These are phyloP conservation scores for Sardina pilchardus DNA, from an alignment of 2,113 vertebrate species.

Conservation along the genomic window DNA sequence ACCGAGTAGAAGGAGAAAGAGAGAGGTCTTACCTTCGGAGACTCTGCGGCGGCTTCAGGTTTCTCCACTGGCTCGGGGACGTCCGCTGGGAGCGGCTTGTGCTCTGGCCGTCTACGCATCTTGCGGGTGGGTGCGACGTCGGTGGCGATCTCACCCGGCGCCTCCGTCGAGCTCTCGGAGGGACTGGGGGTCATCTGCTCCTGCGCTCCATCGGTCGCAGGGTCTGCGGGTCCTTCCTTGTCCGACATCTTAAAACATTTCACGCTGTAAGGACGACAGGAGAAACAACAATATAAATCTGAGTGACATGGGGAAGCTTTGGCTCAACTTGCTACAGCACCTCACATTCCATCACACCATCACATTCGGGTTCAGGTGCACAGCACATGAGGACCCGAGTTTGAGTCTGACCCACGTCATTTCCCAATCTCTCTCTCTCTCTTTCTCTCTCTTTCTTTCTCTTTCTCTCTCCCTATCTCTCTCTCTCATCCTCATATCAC, in stretches of 20 bases:
- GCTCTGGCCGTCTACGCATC: constrained; percentile 84
- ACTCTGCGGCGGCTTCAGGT: constrained; percentile 45
- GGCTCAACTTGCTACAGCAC: no score
- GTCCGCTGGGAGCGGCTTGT: constrained; percentile 56
- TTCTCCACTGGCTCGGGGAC: constrained; percentile 23
- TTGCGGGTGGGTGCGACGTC: constrained; percentile 71
- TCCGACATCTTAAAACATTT: constrained; percentile 43
- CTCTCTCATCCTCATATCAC: no score
- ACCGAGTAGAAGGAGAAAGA: background rate
- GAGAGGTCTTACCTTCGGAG: background rate
- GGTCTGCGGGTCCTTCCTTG: constrained; percentile 33
- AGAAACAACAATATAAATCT: background rate
- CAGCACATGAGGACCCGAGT: no score
- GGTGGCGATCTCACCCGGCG: constrained; percentile 49
- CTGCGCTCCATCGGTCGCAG: background rate
- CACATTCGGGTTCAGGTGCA: no score
- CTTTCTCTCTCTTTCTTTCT: no score
- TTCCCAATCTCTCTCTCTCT: no score
- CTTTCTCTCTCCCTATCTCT: no score
- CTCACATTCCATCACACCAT: no score
- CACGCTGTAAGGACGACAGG: background rate
- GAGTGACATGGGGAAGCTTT: no score
- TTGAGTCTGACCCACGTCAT: no score
- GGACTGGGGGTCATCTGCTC: background rate
- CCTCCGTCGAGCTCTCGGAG: background rate